Percentiles rank a stretch among this genome's conserved stretches.
These are phyloP conservation scores for Eupithecia tripunctaria DNA, from an alignment of 2,888 invertebrate species.

Conservation along the genomic window DNA sequence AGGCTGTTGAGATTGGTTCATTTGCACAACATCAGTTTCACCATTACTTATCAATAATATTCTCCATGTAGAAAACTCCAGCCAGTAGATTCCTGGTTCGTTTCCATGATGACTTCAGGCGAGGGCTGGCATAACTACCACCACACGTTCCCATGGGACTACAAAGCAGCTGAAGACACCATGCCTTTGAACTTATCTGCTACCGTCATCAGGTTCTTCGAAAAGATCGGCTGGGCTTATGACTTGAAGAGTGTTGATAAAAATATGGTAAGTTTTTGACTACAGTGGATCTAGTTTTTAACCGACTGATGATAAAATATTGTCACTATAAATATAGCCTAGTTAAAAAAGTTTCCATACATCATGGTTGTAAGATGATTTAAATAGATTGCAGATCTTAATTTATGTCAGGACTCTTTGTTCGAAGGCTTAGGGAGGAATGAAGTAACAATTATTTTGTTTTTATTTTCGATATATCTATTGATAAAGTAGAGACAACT, in stretches of 20 bases:
- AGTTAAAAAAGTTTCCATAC: neutral
- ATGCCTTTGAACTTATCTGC: conserved; percentile 86
- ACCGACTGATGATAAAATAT: neutral
- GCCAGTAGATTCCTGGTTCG: conserved; percentile 90
- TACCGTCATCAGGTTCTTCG: conserved; percentile 85
- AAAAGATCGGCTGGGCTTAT: conserved; percentile 85
- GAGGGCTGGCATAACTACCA: conserved; percentile 98
- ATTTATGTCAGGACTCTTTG: no score
- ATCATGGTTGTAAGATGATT: no score
- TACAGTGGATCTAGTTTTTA: neutral
- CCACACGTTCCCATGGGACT: conserved; percentile 96
- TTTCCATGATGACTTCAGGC: conserved; percentile 88
- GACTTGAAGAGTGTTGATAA: conserved; percentile 84
- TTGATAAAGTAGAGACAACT: no score
- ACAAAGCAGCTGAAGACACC: conserved; percentile 94
- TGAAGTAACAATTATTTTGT: no score
- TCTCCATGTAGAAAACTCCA: conserved; percentile 86
- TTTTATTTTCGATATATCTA: no score
- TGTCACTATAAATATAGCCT: neutral
- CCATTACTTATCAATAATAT: neutral
- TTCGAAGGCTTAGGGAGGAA: no score
- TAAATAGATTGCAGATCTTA: no score
- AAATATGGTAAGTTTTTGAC: conserved; percentile 59
- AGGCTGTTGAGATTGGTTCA: no score
- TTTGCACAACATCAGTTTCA: neutral